These are phyloP conservation scores for Plodia interpunctella DNA, from an alignment of 1,140 invertebrate species.

Conservation along the genomic window DNA sequence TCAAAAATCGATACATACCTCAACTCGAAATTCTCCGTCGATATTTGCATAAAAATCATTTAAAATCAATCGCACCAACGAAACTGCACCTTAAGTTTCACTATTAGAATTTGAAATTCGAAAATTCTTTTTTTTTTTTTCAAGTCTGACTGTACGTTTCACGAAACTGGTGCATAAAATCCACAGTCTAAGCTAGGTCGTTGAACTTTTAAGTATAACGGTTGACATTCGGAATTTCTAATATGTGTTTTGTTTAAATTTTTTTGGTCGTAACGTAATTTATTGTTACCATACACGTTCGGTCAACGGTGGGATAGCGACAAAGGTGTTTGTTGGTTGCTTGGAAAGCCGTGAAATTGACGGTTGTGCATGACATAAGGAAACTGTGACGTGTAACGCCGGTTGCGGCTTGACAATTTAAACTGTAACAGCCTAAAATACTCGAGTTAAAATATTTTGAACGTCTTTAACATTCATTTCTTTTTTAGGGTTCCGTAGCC, in stretches of 20 bases:
- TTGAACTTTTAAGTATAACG: slow-evolving; percentile 44
- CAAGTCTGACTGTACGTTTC: slow-evolving; percentile 23
- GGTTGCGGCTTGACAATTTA: too few relatives aligned
- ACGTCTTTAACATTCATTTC: too few relatives aligned
- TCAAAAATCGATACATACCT: slow-evolving; percentile 8
- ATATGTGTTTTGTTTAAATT: slow-evolving; percentile 36
- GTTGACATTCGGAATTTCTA: slow-evolving; percentile 40
- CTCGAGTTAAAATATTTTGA: too few relatives aligned
- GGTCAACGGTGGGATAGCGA: neutral
- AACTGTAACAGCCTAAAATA: too few relatives aligned
- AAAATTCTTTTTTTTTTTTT: neutral
- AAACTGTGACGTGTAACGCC: neutral
- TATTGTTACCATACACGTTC: slow-evolving; percentile 1
- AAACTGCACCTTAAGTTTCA: slow-evolving; percentile 3
- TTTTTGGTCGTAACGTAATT: slow-evolving; percentile 25
- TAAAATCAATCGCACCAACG: neutral
- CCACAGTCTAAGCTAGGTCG: slow-evolving; percentile 32
- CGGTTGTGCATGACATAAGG: neutral
- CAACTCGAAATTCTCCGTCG: neutral
- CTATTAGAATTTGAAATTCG: neutral
- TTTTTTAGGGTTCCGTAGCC: too few relatives aligned
- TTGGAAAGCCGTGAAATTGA: neutral
- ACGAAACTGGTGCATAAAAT: slow-evolving; percentile 59
- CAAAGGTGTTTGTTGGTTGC: neutral
- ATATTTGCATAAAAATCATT: slow-evolving; percentile 7